These are phyloP conservation scores for Yasuhikotakia modesta DNA, from an alignment of 2,797 vertebrate genomes.

Conservation along the genomic window DNA sequence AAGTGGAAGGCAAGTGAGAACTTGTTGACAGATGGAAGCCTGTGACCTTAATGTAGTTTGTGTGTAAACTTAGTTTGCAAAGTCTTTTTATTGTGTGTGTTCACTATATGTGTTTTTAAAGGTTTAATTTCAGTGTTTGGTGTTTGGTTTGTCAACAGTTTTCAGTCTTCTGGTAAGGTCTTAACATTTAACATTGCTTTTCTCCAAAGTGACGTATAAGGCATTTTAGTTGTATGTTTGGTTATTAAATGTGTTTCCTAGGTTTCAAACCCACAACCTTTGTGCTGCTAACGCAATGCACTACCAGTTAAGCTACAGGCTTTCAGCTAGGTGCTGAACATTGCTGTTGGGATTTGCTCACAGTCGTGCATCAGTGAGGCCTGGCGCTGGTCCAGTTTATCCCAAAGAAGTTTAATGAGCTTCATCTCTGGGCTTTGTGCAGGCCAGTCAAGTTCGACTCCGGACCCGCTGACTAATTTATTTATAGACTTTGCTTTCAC, in stretches of 20 bases:
- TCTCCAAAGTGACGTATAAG: too few species aligned
- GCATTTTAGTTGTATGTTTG: too few species aligned
- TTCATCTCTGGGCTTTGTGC: background rate
- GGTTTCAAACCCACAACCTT: too few species aligned
- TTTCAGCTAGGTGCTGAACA: background rate
- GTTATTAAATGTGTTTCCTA: too few species aligned
- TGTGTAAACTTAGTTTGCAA: slow-evolving; percentile 2
- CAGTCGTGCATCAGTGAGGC: background rate
- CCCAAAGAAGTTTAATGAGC: background rate
- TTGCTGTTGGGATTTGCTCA: background rate
- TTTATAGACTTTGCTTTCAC: background rate
- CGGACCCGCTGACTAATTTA: background rate
- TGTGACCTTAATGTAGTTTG: background rate
- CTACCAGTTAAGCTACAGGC: too few species aligned
- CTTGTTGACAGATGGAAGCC: slow-evolving; percentile 11
- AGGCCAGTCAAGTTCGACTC: background rate
- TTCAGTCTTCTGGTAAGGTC: background rate
- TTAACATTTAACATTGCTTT: too few species aligned
- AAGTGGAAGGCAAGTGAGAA: slow-evolving; percentile 21
- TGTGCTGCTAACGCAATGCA: too few species aligned
- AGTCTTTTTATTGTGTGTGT: background rate
- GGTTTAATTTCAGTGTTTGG: background rate
- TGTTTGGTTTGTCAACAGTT: background rate
- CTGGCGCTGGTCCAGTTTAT: background rate
- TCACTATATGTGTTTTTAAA: background rate